Percentiles rank a stretch among this genome's conserved stretches.
phyloP scores from a whole-genome alignment of 2,113 vertebrate genomes.

The Oxyruncus cristatus region DNA sequence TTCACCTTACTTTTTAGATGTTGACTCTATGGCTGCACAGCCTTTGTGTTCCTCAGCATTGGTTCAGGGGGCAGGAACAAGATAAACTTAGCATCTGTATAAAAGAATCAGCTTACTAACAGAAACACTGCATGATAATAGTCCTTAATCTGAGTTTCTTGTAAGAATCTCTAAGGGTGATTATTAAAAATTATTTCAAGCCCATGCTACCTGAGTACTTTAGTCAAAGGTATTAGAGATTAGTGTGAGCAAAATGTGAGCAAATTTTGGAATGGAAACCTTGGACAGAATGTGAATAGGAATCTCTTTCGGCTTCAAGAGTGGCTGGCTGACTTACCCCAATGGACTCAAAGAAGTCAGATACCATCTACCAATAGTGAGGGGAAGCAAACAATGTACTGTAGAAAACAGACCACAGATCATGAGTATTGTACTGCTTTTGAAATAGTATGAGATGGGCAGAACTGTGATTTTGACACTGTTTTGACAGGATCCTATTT shows the following conservation, averaged over 20 bases:
- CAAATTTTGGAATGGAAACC: not conserved
- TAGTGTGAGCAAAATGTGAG: not conserved
- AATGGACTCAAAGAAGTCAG: not conserved
- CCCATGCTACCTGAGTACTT: not conserved
- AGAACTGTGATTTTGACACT: not conserved
- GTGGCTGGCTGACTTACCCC: not conserved
- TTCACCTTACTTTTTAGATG: not conserved
- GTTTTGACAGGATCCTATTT: not conserved
- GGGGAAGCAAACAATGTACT: not conserved
- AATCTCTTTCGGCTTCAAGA: not conserved
- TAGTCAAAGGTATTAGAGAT: not conserved
- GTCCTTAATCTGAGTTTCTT: not conserved
- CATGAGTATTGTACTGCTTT: not conserved
- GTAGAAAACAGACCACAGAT: not conserved
- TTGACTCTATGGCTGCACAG: not conserved
- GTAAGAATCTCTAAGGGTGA: not conserved
- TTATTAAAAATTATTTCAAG: not conserved
- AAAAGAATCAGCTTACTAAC: not conserved
- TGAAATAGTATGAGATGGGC: not conserved
- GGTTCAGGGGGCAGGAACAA: accelerated
- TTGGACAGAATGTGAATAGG: not conserved
- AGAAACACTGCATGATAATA: not conserved
- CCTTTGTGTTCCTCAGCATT: not conserved
- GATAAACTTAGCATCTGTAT: not conserved
- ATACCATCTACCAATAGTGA: not conserved